Evolutionary conservation across 2,113 vertebrate genomes (phyloP).

Genomic region (Phrynosoma blainvillii): DNA sequence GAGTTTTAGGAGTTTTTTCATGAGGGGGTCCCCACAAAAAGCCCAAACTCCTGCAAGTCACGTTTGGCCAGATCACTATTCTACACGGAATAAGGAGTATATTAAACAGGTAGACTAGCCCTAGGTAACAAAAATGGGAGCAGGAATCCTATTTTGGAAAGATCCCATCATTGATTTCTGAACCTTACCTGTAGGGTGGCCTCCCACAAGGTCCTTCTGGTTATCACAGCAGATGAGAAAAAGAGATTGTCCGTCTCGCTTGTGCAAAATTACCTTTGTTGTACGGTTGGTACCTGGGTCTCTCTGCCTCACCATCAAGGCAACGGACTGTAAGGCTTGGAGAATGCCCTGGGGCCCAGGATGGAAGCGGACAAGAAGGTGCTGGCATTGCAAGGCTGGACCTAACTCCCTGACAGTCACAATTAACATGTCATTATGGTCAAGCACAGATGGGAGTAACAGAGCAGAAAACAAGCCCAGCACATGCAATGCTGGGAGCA

Average conservation of each 20-base stretch:
- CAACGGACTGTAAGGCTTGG: not conserved
- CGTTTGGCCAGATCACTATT: no score
- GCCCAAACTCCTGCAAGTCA: no score
- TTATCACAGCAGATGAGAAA: not conserved
- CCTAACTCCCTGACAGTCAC: not conserved
- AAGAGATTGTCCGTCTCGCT: not conserved
- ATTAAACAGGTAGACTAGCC: no score
- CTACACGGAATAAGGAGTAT: no score
- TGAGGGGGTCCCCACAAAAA: no score
- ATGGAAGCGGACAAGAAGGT: not conserved
- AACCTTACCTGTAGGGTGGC: not conserved
- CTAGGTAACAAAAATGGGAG: not conserved
- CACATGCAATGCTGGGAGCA: not conserved
- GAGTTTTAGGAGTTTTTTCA: no score
- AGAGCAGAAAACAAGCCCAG: constrained; percentile 22
- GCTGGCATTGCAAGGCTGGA: no score
- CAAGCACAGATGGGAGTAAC: constrained; percentile 18
- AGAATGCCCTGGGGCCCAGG: no score
- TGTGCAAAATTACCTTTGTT: not conserved
- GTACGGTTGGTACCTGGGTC: not conserved
- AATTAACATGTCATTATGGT: constrained; percentile 16
- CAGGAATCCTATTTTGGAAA: not conserved
- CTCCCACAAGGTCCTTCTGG: not conserved
- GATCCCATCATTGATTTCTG: not conserved
- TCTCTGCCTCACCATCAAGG: not conserved